These are phyloP conservation scores for Andrena chrysosceles DNA, from an alignment of 2,888 invertebrate genomes.

Conservation along the genomic window DNA sequence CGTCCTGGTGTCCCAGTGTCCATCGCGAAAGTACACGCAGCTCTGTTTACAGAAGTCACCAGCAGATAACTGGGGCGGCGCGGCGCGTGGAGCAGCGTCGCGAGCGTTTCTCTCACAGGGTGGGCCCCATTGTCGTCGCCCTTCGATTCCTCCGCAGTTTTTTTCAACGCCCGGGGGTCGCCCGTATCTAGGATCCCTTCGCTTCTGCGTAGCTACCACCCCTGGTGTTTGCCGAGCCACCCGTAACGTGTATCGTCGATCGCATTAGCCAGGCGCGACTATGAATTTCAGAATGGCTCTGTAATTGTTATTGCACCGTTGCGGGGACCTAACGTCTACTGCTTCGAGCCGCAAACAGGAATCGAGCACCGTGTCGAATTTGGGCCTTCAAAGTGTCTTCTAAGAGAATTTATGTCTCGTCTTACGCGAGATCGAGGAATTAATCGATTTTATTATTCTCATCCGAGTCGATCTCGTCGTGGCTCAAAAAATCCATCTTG, in stretches of 20 bases:
- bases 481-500: too few relatives aligned
- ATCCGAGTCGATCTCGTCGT: not conserved
- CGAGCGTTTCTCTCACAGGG: constrained; percentile 76
- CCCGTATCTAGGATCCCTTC: constrained; percentile 31
- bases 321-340: constrained; percentile 45
- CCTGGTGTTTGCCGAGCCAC: constrained; percentile 78
- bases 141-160: constrained; percentile 57
- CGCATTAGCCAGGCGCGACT: constrained; percentile 78
- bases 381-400: not conserved
- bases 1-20: constrained; percentile 8
- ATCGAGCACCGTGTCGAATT: constrained; percentile 30
- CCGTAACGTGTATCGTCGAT: constrained; percentile 81
- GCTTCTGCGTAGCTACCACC: constrained; percentile 59
- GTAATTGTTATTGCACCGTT: constrained; percentile 68
- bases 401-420: not conserved
- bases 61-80: constrained; percentile 82
- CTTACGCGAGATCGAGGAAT: not conserved
- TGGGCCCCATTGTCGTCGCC: constrained; percentile 76
- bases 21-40: constrained; percentile 29
- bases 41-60: constrained; percentile 84
- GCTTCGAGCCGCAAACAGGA: constrained; percentile 46
- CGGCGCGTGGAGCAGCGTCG: constrained; percentile 74
- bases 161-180: constrained; percentile 54
- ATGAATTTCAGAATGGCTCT: constrained; percentile 78
- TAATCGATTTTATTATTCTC: not conserved